Evolutionary conservation across 2,888 invertebrate species (phyloP).

Genomic region (Sisyra terminalis): DNA sequence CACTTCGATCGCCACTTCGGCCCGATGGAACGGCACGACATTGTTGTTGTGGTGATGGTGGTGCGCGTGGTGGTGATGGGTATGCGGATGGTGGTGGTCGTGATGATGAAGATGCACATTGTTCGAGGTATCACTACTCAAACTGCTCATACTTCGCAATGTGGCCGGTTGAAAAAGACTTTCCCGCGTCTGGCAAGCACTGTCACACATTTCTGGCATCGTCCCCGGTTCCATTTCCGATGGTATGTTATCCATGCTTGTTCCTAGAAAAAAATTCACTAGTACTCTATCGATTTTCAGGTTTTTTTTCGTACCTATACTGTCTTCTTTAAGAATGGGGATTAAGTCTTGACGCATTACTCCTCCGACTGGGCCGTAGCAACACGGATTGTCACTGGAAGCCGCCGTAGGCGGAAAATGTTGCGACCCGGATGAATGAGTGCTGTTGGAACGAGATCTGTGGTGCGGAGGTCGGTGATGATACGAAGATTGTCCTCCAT

Average conservation of each 20-base stretch:
- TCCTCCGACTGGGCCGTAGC: slow-evolving; percentile 31
- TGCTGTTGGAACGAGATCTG: slow-evolving; percentile 16
- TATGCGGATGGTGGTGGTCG: slow-evolving; percentile 15
- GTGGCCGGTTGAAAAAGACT: slow-evolving; percentile 36
- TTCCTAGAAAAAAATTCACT: too few relatives aligned
- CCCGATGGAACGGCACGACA: slow-evolving; percentile 29
- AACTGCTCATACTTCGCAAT: background rate
- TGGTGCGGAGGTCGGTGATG: slow-evolving; percentile 10
- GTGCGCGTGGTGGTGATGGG: slow-evolving; percentile 13
- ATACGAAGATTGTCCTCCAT: slow-evolving; percentile 13
- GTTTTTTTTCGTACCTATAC: slow-evolving; percentile 3
- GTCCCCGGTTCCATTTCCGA: background rate
- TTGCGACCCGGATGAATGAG: slow-evolving; percentile 19
- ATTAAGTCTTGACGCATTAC: slow-evolving; percentile 17
- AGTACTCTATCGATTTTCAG: too few relatives aligned
- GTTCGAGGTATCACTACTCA: background rate
- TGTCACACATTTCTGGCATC: slow-evolving; percentile 44
- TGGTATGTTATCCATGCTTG: too few relatives aligned
- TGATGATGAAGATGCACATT: slow-evolving; percentile 11
- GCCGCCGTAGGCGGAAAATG: slow-evolving; percentile 16
- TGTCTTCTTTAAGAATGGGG: slow-evolving; percentile 10
- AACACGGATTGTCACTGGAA: slow-evolving; percentile 21
- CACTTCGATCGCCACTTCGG: slow-evolving; percentile 44
- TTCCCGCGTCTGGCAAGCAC: slow-evolving; percentile 70
- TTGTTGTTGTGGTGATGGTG: slow-evolving; percentile 17